Base-by-base conservation (phyloP, 35 echinoderm and acorn worm species). In the Acanthaster planci region DNA sequence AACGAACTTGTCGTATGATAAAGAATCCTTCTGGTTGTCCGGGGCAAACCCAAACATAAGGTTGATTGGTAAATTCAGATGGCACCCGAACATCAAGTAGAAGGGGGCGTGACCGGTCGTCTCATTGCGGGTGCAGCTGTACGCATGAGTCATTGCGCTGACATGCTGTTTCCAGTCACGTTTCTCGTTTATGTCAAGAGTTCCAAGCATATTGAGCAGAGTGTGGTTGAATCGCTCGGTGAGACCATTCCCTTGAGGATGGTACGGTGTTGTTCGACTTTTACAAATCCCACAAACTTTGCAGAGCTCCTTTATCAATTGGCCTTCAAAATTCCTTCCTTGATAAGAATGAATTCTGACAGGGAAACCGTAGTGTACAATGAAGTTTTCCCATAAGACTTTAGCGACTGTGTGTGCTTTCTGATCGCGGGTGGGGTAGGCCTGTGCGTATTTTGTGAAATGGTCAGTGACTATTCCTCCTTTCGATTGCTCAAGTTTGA, bases 61-160 rank as follows among this genome's bases (percentile, higher is more conserved):
- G 50, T 17, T 89, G 56, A 40, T 60, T 78, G 50, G 44, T 79
- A 32, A n/a, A n/a, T n/a, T n/a, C n/a, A n/a, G n/a, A n/a, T n/a
- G n/a, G n/a, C n/a, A n/a, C n/a, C n/a, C n/a, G n/a, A n/a, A n/a
- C n/a, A n/a, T n/a, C n/a, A n/a, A n/a, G n/a, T n/a, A n/a, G n/a
- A n/a, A n/a, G n/a, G 91, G 91, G 12, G 80, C 42, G 68, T 39
- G 89, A 22, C 81, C 80, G 9, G 90, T 92, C 5, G 85, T 31
- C 4, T 88, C 85, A 82, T 82, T 51, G 9, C 30, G 21, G 8
- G 85, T 88, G 27, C 19, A 22, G 29, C 57, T 82, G 51, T 82
- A 82, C 16, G 80, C 80, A 58, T 82, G 80, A 10, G 32, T 30
- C 52, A 38, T 32, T 56, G 36, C 23, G 42, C 58, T 26, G 23